These are phyloP conservation scores for Hystrix cristata DNA, from an alignment of 2,113 vertebrate genomes.

Conservation along the genomic window DNA sequence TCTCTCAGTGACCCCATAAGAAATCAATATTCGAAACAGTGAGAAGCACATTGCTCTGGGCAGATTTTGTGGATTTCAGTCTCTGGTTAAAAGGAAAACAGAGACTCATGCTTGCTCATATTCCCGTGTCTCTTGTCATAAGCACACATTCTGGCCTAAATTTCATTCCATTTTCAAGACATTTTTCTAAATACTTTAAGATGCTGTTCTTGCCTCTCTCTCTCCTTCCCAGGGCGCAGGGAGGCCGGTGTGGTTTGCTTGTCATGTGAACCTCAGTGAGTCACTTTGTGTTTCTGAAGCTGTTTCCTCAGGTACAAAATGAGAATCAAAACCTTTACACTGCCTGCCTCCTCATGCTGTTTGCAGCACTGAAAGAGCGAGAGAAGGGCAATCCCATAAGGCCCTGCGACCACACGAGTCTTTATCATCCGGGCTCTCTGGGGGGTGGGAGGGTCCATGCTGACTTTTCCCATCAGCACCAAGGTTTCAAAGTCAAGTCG, in stretches of 20 bases:
- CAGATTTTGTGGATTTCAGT: slow-evolving; percentile 6
- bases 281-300: slow-evolving; percentile 13
- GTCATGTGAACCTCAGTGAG: slow-evolving; percentile 23
- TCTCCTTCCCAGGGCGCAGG: background rate
- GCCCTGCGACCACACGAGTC: background rate
- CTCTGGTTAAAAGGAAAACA: background rate
- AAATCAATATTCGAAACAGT: slow-evolving; percentile 47
- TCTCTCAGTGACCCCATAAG: background rate
- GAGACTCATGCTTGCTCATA: background rate
- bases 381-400: background rate
- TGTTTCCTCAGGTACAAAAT: background rate
- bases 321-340: background rate
- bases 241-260: slow-evolving; percentile 12
- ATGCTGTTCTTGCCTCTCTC: background rate
- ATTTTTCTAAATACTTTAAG: slow-evolving; percentile 35
- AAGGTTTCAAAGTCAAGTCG: background rate
- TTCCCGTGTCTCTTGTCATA: background rate
- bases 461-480: background rate
- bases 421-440: background rate
- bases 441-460: background rate
- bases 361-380: background rate
- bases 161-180: slow-evolving; percentile 24
- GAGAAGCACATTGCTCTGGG: background rate
- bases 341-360: background rate
- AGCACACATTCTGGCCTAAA: slow-evolving; percentile 10